Conservation (phyloP, 2,113 vertebrate species). For the Muntiacus reevesi region DNA sequence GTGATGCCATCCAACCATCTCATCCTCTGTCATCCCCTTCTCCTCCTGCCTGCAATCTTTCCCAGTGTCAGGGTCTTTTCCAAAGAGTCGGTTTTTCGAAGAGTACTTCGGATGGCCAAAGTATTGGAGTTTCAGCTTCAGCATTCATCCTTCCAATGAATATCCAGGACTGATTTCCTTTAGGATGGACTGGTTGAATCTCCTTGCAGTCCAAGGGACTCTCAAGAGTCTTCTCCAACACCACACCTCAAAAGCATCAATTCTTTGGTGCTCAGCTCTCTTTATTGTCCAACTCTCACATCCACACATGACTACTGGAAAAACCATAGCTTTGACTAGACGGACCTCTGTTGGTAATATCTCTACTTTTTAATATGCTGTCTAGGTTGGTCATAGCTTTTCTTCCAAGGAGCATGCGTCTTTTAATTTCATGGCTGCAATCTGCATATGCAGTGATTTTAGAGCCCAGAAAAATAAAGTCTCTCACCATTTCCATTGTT, state of each 20-base stretch:
- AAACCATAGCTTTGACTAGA: not conserved
- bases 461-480: rapidly evolving
- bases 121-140: not conserved
- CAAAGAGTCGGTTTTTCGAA: not conserved
- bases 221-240: not conserved
- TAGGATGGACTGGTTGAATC: not conserved
- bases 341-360: rapidly evolving
- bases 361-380: not conserved
- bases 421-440: not conserved
- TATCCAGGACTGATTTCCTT: not conserved
- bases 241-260: not conserved
- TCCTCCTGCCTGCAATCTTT: not conserved
- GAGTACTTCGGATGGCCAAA: not conserved
- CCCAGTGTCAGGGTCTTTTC: not conserved
- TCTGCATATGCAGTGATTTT: not conserved
- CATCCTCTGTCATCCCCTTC: not conserved
- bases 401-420: rapidly evolving
- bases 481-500: not conserved
- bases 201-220: not conserved
- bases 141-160: not conserved
- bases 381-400: not conserved
- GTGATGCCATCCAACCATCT: not conserved
- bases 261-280: rapidly evolving
- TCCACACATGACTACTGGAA: not conserved
- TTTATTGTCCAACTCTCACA: not conserved